Percentiles rank a stretch among this genome's conserved stretches.
phyloP scores from a whole-genome alignment of 2,113 vertebrate species.

The Elaphurus davidianus region DNA sequence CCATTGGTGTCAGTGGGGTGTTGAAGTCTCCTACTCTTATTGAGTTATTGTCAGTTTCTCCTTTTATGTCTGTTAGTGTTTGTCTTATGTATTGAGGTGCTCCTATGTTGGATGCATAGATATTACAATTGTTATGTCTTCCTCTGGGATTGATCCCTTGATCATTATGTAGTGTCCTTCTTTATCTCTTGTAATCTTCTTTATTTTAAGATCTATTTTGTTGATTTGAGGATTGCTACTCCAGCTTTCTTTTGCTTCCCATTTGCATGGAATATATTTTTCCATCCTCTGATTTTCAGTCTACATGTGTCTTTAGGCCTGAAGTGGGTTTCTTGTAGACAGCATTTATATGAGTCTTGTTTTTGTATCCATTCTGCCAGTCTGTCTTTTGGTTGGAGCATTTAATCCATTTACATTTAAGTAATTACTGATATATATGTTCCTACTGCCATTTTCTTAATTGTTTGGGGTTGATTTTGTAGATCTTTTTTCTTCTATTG shows the following conservation, averaged over 20 bases:
- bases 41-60: neutral
- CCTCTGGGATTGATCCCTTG: neutral
- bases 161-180: neutral
- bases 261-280: neutral
- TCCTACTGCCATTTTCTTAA: neutral
- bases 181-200: neutral
- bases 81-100: neutral
- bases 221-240: neutral
- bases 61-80: neutral
- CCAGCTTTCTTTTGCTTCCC: neutral
- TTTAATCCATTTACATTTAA: neutral
- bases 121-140: neutral
- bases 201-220: neutral
- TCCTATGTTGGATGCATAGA: neutral
- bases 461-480: neutral
- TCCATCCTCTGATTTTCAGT: neutral
- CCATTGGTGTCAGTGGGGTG: neutral
- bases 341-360: neutral
- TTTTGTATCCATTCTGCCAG: neutral
- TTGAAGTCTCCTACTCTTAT: neutral
- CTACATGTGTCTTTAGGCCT: neutral
- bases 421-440: neutral
- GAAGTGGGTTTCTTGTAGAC: neutral
- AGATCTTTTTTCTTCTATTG: neutral
- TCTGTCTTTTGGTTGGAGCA: neutral